Percentiles rank a stretch among this genome's conserved stretches.
Evolutionary conservation across 2,888 invertebrate genomes (phyloP).

Genomic region (Danaus chrysippus): DNA sequence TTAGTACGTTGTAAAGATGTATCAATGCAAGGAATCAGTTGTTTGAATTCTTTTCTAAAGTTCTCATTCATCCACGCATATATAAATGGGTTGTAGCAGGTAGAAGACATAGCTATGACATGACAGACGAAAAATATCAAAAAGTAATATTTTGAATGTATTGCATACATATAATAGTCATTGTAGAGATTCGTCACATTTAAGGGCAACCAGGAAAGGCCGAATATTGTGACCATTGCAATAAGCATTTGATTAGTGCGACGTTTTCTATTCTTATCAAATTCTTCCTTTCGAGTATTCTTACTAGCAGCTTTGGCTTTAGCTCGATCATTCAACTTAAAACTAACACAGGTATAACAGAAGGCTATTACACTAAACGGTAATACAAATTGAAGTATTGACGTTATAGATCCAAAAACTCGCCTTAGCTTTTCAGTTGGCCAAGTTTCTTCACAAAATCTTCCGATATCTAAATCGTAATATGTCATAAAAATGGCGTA

Average conservation of each 20-base stretch:
- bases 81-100: conserved; percentile 97
- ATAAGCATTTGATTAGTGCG: conserved; percentile 98
- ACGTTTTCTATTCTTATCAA: conserved; percentile 92
- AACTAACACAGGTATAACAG: conserved; percentile 95
- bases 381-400: conserved; percentile 94
- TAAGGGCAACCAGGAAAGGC: conserved; percentile 96
- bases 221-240: conserved; percentile 97
- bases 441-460: conserved; percentile 94
- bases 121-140: conserved; percentile 95
- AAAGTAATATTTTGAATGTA: conserved; percentile 89
- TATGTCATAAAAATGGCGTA: conserved; percentile 92
- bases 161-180: conserved; percentile 87
- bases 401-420: conserved; percentile 91
- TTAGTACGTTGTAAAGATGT: conserved; percentile 66
- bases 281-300: conserved; percentile 91
- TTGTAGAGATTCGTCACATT: conserved; percentile 93
- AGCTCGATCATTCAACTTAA: conserved; percentile 90
- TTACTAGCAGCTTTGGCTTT: conserved; percentile 91
- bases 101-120: conserved; percentile 96
- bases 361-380: conserved; percentile 96
- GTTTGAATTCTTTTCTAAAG: conserved; percentile 95
- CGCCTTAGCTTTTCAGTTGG: conserved; percentile 88
- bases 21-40: conserved; percentile 83
- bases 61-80: conserved; percentile 99
- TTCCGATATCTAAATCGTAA: conserved; percentile 68